phyloP scores from a whole-genome alignment of 2,888 invertebrate species.

The Saturnia pavonia region DNA sequence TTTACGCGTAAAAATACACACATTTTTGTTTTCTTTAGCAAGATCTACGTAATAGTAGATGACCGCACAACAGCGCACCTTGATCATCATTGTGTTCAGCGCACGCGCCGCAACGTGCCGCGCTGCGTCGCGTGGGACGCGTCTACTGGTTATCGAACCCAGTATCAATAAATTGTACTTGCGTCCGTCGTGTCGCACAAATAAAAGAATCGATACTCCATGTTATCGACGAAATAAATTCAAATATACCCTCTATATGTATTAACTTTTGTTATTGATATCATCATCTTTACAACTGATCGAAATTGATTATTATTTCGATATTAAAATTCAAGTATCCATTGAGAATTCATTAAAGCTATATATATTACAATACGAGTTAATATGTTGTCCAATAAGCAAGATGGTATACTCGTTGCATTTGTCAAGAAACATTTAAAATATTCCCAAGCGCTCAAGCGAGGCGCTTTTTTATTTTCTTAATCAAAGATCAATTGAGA shows the following conservation, averaged over 20 bases:
- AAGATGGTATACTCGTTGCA: constrained; percentile 33
- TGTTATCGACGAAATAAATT: constrained; percentile 73
- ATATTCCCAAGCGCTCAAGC: constrained; percentile 45
- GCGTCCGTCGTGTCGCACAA: constrained; percentile 70
- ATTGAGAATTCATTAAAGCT: constrained; percentile 2
- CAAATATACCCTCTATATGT: constrained; percentile 76
- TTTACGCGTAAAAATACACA: too few species aligned
- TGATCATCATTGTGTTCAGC: constrained; percentile 51
- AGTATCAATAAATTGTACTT: constrained; percentile 79
- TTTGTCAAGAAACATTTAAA: constrained; percentile 53
- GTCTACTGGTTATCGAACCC: constrained; percentile 76
- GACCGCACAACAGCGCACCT: not conserved
- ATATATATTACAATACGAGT: constrained; percentile 30
- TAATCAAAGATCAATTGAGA: constrained; percentile 75
- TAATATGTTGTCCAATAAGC: constrained; percentile 5
- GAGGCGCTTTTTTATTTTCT: constrained; percentile 62
- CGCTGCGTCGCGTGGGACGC: constrained; percentile 61
- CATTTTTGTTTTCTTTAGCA: not conserved
- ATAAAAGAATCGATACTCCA: constrained; percentile 69
- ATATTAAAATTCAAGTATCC: not conserved
- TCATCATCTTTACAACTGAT: constrained; percentile 49
- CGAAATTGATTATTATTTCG: constrained; percentile 13
- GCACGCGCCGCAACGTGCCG: constrained; percentile 48
- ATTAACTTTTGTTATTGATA: constrained; percentile 60
- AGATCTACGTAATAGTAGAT: not conserved